A percentile compares a stretch with the other conserved stretches of the same genome.
Evolutionary conservation across 2,888 invertebrate genomes (phyloP).

Genomic region (Cyclophora albipunctata): DNA sequence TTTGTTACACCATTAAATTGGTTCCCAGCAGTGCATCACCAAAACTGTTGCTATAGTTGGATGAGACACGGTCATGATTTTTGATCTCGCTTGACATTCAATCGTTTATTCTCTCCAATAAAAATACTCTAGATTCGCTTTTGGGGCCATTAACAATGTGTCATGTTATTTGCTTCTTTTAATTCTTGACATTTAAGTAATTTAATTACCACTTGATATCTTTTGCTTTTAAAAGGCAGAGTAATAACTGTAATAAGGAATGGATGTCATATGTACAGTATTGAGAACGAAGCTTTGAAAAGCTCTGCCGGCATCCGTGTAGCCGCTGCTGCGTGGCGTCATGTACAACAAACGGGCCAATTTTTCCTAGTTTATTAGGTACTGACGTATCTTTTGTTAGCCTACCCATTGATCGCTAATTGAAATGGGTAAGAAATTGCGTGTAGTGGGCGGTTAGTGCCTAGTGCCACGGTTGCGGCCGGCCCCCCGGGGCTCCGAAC

Average conservation of each 20-base stretch:
- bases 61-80: conserved; percentile 46
- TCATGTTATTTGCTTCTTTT: conserved; percentile 1
- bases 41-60: conserved; percentile 38
- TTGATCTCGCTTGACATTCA: conserved; percentile 30
- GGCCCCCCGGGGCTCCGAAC: conserved; percentile 59
- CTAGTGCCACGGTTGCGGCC: conserved; percentile 55
- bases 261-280: too few relatives aligned
- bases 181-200: too few relatives aligned
- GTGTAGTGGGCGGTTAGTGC: conserved; percentile 59
- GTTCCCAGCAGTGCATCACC: conserved; percentile 66
- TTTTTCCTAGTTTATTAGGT: conserved; percentile 31
- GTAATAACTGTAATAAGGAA: too few relatives aligned
- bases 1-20: conserved; percentile 74
- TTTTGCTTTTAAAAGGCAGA: conserved; percentile 12
- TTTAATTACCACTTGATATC: conserved; percentile 18
- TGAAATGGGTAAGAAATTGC: conserved; percentile 62
- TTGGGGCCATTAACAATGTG: conserved; percentile 32
- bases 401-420: conserved; percentile 63
- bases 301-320: too few relatives aligned
- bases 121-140: conserved; percentile 37
- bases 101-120: conserved; percentile 28
- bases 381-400: conserved; percentile 47
- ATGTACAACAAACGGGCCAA: conserved; percentile 3
- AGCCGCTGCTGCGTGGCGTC: too few relatives aligned
- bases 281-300: too few relatives aligned